Evolutionary conservation across 2,888 invertebrate genomes (phyloP).

Genomic region (Barypeithes pellucidus): DNA sequence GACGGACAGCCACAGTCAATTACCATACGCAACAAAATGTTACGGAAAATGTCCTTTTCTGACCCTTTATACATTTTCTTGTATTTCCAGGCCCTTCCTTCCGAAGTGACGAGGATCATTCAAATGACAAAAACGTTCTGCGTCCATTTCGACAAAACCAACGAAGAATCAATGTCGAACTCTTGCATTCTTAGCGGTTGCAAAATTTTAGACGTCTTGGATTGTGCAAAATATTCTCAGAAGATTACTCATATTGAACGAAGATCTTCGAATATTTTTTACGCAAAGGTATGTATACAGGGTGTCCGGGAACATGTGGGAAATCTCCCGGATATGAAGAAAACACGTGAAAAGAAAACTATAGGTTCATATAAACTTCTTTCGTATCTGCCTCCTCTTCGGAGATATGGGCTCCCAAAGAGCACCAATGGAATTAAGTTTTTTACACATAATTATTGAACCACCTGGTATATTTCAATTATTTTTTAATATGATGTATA

Average conservation of each 20-base stretch:
- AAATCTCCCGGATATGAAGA: too few relatives aligned
- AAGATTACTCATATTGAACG: slow-evolving; percentile 57
- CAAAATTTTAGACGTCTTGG: slow-evolving; percentile 63
- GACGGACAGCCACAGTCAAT: too few relatives aligned
- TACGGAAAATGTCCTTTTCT: neutral
- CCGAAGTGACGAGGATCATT: slow-evolving; percentile 62
- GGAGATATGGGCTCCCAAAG: too few relatives aligned
- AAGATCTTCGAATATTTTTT: slow-evolving; percentile 49
- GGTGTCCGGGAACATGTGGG: too few relatives aligned
- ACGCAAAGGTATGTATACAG: slow-evolving; percentile 56
- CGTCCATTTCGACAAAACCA: slow-evolving; percentile 64
- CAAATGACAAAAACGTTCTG: slow-evolving; percentile 64
- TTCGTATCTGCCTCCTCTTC: too few relatives aligned
- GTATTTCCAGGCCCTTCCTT: slow-evolving; percentile 61
- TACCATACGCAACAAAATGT: too few relatives aligned
- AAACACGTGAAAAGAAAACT: too few relatives aligned
- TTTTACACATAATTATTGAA: too few relatives aligned
- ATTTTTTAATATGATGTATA: too few relatives aligned
- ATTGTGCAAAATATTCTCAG: slow-evolving; percentile 59
- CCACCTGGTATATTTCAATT: too few relatives aligned
- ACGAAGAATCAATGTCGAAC: slow-evolving; percentile 59
- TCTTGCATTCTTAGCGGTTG: slow-evolving; percentile 59
- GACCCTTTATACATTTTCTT: neutral
- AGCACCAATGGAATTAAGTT: too few relatives aligned
- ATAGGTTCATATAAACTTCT: too few relatives aligned